Base-by-base conservation (phyloP, 1,140 invertebrate genomes). In the Lepidurus apus region DNA sequence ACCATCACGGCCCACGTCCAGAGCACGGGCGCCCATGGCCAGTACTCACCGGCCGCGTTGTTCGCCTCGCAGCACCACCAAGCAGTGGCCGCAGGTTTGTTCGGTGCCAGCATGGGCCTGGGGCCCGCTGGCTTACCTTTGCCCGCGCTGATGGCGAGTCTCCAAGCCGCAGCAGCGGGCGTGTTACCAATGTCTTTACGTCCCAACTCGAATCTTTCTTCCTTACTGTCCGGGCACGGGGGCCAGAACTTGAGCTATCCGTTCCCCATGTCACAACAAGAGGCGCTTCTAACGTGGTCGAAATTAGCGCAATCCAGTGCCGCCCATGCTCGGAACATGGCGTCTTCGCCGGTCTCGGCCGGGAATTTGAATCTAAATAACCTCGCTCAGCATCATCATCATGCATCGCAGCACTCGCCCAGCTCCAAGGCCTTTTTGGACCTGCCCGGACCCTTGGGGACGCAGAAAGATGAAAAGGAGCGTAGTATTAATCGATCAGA, bases 131-230 rank as follows among this genome's bases (percentile, higher is more conserved):
- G 73, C n/a, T 74, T 73, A 43, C 73, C 44, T 34, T 45, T 79
- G 10, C 78, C 78, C 42, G 73, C 65, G 43, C 73, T 80, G 43
- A 80, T 80, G 79, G 79, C 79, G n/a, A 80, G 79, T 45, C 77
- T 80, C 6, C 79, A 80, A 43, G 79, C 79, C 73, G 79, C 76
- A n/a, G 79, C 79, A 17, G 74, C 43, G 42, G 75, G 65, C 5
- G 44, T 47, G 34, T 73, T 80, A 42, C 78, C 65, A 13, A 74
- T 74, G 24, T 47, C 73, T 74, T 43, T 44, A 42, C 74, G 34
- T 44, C 65, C 73, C 42, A 74, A 13, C 74, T 42, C 10, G 17
- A 76, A 44, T 73, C 73, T 44, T 24, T 47, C 45, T 10, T 65
- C 53, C 21, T 21, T 65, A 9, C 75, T 21, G 8, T 17, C 47